Evolutionary conservation across 2,888 invertebrate species (phyloP), one percentile per base, ranked within the genome.

Genomic region (Pseudolycoriella hygida): DNA sequence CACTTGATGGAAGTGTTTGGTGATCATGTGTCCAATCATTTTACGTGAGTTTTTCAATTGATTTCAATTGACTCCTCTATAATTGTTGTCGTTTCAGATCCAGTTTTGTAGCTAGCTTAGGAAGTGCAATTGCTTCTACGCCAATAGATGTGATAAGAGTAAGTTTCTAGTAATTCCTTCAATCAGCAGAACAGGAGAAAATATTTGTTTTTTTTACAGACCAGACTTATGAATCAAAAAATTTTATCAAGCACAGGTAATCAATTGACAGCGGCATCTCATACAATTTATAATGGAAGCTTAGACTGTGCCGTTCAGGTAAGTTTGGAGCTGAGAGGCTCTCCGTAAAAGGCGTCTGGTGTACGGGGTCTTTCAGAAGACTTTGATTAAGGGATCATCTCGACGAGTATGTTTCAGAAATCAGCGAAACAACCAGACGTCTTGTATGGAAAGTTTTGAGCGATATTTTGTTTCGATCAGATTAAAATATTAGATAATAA

Each of bases 141-240:
- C 94, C 94, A 25, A 80, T 94, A 47, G 93, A 94, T 67, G 93
- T 94, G 49, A 76, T 93, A 49, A 71, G 90, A 69, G 92, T 90
- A 63, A 71, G 76, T 67, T n/a, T 8, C 25, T 25, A 47, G 17
- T 18, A 15, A 4, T 40, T 15, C 14, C 3, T 10, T 15, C 17
- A 15, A 39, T 15, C 10, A 25, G 8, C 25, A 4, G 25, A 25
- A 25, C 8, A 4, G 25, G 8, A 25, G 8, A 45, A 14, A 46
- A 40, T 40, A 17, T 46, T 40, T 8, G 8, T 46, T 48, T 49
- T 45, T 47, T 48, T 72, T 74, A 38, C 67, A 92, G 90, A 93
- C 93, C 43, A 76, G 93, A 51, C 66, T 94, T 54, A 94, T 94
- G 94, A 92, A 90, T 68, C 93, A 94, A 71, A 77, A 77, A 20